Evolutionary conservation across 2,113 vertebrate species (phyloP), one percentile per base, ranked within the genome.

Genomic region (Brachypteracias leptosomus): DNA sequence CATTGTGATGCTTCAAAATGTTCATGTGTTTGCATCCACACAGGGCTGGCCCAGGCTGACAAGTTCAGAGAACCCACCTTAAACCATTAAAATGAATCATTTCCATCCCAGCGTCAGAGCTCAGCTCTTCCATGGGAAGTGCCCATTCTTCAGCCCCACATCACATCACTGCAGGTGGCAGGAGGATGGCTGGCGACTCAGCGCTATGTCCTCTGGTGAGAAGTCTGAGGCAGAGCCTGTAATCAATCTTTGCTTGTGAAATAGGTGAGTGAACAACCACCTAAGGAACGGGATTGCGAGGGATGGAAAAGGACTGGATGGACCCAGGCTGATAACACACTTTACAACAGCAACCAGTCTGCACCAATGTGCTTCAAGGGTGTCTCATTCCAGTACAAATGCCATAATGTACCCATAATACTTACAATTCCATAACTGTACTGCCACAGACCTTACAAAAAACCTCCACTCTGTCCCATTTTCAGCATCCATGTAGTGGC

Each of bases 281-380:
- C 6, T 10, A 6, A 70, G 31, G 38, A 77, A 42, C 9, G 16
- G 16, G 21, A 49, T 85, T 72, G 38, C 0, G 0, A 73, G 35
- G 24, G 14, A 59, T 8, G 16, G 49, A 40, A 51, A 71, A 80
- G 25, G 40, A 29, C 28, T 40, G 44, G 22, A 71, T 33, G 26
- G 26, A 51, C 22, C 7, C 14, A 51, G 66, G 24, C 52, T 66
- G 20, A 26, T 58, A 31, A 40, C 42, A 13, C 0, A 0, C 13
- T 65, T 75, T 63, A 31, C 49, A 61, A 35, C 19, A 71, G n/a
- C 54, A 79, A 33, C 24, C 68, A 31, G 16, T 16, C 35, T 42
- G 40, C 18, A 73, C 25, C 0, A 0, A 31, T 24, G 16, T 5
- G 2, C 61, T 66, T 44, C 20, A 6, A 28, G 8, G 24, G 16